These are phyloP conservation scores for Phalacrocorax brasilianus DNA, from an alignment of 2,113 vertebrate species.

Conservation along the genomic window DNA sequence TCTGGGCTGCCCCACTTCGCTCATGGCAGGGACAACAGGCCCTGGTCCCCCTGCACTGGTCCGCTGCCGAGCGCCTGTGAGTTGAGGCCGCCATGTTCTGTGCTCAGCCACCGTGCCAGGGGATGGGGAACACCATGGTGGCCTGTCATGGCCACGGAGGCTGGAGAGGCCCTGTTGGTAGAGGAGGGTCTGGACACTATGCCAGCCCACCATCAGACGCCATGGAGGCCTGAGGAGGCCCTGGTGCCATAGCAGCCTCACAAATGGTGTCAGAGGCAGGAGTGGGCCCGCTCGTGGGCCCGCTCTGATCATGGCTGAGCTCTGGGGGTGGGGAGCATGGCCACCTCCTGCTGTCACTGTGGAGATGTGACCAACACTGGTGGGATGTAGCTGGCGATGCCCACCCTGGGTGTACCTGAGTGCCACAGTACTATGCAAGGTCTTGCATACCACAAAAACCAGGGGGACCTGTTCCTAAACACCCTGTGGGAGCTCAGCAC, in stretches of 20 bases:
- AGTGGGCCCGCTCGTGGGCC: background rate
- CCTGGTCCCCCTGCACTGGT: fast-evolving
- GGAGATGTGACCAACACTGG: fast-evolving
- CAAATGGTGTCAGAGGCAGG: background rate
- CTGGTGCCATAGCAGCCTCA: background rate
- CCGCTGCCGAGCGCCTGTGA: fast-evolving
- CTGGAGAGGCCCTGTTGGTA: background rate
- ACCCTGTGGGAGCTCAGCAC: background rate
- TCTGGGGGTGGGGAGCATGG: background rate
- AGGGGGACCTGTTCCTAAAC: background rate
- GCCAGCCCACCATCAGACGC: background rate
- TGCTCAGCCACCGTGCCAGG: background rate
- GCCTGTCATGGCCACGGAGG: too few species aligned
- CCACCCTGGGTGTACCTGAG: background rate
- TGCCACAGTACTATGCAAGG: background rate
- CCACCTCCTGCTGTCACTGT: background rate
- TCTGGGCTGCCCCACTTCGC: background rate
- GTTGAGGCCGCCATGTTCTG: background rate
- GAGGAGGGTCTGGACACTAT: background rate
- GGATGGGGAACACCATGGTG: background rate
- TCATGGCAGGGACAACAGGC: background rate
- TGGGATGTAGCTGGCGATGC: background rate
- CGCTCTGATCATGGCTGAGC: background rate
- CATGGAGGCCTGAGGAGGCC: background rate
- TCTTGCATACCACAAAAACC: background rate